Percentiles rank a stretch among this genome's conserved stretches.
Conservation (phyloP, 2,113 vertebrate species). For the Delphinus delphis region DNA sequence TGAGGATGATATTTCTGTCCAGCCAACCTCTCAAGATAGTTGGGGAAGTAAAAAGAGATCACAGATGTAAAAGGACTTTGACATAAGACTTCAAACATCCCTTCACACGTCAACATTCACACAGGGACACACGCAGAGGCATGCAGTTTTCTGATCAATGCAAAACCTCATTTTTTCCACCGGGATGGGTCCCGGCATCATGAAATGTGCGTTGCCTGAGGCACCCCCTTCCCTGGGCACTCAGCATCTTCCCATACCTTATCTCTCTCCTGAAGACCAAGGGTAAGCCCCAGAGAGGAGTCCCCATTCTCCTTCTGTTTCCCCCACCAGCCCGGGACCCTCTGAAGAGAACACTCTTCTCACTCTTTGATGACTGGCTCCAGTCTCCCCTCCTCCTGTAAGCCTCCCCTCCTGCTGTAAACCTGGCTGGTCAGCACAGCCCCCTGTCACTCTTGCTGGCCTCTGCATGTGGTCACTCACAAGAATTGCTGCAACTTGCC, state of each 20-base stretch:
- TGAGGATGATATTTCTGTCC: not conserved
- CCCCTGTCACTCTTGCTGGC: not conserved
- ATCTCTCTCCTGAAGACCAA: not conserved
- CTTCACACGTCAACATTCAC: not conserved
- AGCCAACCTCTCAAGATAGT: not conserved
- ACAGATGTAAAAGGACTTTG: not conserved
- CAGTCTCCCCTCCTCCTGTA: not conserved
- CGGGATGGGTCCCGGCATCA: not conserved
- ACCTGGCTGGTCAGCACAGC: not conserved
- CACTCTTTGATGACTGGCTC: no score
- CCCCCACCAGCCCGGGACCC: accelerated
- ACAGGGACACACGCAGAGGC: not conserved
- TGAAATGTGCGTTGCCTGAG: not conserved
- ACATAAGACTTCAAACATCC: not conserved
- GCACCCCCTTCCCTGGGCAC: not conserved
- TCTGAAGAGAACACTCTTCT: not conserved
- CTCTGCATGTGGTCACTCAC: not conserved
- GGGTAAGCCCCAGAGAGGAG: not conserved
- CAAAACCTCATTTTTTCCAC: not conserved
- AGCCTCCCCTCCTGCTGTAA: not conserved
- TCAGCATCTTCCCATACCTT: not conserved
- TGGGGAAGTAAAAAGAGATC: not conserved
- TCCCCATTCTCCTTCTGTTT: not conserved
- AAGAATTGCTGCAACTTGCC: not conserved
- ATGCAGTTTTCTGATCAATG: not conserved